Conservation (phyloP, 2,113 vertebrate species). For the Speoplatyrhinus poulsoni region DNA sequence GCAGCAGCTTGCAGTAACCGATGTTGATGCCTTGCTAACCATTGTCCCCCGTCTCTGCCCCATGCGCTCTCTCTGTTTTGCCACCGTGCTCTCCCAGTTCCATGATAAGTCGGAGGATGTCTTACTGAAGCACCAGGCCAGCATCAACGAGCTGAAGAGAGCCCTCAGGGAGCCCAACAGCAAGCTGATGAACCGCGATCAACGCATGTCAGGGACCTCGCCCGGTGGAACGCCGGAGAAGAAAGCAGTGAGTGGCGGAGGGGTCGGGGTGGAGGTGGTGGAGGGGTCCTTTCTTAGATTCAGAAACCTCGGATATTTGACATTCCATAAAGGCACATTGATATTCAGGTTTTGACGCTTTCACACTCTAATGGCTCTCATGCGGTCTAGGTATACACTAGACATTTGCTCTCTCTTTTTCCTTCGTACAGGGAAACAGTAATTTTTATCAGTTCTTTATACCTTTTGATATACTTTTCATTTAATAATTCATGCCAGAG, state of each 20-base stretch:
- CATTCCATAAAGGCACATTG: constrained; percentile 21
- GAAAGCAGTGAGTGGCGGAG: constrained; percentile 73
- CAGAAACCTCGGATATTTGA: constrained; percentile 19
- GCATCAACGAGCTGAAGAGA: constrained; percentile 97
- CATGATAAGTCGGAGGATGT: constrained; percentile 95
- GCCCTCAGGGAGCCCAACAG: constrained; percentile 94
- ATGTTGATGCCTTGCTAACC: constrained; percentile 4
- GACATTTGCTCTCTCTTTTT: not conserved
- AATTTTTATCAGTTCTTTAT: constrained; percentile 4
- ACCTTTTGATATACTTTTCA: not conserved
- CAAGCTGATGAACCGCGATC: constrained; percentile 89
- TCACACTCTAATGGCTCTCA: constrained; percentile 13
- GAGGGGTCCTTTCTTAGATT: constrained; percentile 4
- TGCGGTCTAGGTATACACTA: not conserved
- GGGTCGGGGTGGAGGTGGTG: not conserved
- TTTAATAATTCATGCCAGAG: constrained; percentile 16
- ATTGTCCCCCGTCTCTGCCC: no score
- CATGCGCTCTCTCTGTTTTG: no score
- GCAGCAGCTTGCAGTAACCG: not conserved
- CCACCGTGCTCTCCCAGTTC: constrained; percentile 76
- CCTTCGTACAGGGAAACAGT: no score
- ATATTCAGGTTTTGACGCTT: constrained; percentile 10
- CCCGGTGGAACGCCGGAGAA: constrained; percentile 88
- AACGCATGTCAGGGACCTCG: constrained; percentile 85
- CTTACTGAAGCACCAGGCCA: constrained; percentile 97